phyloP scores from a whole-genome alignment of 92 coral and sea anemone genomes.

The Porites rus region DNA sequence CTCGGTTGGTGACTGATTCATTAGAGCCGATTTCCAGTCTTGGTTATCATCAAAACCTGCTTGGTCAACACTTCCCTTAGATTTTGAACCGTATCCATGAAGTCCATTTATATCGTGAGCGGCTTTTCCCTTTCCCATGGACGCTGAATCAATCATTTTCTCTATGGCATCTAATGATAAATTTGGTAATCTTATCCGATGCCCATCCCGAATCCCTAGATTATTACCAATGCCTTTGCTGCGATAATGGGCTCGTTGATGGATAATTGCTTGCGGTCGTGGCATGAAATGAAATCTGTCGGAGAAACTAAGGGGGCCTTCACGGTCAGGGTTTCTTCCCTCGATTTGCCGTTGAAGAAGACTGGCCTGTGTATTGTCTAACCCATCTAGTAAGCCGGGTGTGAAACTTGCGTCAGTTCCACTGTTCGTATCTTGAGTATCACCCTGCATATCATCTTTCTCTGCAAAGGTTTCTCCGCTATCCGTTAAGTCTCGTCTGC shows the following conservation, averaged over 20 bases:
- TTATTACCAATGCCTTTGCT: not conserved
- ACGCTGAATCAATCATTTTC: conserved; percentile 18
- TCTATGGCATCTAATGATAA: conserved; percentile 12
- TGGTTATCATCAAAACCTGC: not conserved
- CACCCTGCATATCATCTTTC: not conserved
- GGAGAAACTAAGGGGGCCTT: not conserved
- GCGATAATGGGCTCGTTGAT: conserved; percentile 11
- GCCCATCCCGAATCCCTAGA: not conserved
- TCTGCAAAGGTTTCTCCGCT: not conserved
- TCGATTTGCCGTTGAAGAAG: conserved; percentile 8
- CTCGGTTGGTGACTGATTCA: conserved; percentile 10
- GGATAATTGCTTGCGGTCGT: conserved; percentile 4
- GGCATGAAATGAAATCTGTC: not conserved
- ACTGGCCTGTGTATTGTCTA: conserved; percentile 17
- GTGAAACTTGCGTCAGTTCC: not conserved
- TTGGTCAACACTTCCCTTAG: not conserved
- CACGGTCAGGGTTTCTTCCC: not conserved
- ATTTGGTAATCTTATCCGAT: not conserved
- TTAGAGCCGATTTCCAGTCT: conserved; percentile 25
- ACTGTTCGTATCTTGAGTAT: not conserved
- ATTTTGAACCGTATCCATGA: not conserved
- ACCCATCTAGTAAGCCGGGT: conserved; percentile 22
- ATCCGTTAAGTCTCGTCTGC: not conserved
- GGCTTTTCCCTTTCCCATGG: not conserved
- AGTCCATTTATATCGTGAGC: not conserved